Evolutionary conservation across 53 echinoderm and acorn worm genomes (phyloP), one percentile per base, ranked within the genome.

Genomic region (Astropecten irregularis): DNA sequence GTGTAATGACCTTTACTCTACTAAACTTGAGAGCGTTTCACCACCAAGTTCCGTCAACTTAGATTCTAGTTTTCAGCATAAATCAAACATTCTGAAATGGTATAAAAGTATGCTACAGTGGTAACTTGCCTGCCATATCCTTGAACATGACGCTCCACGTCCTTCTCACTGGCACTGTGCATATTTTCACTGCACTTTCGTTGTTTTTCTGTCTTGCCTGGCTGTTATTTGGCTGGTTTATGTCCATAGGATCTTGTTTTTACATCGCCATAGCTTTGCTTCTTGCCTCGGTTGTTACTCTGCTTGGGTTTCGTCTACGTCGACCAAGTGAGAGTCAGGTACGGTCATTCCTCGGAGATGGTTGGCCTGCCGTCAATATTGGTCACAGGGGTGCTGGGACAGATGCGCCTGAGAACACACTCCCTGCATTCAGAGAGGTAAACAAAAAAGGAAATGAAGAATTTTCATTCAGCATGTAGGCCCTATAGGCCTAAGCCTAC

Each of bases 321-420:
- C 66, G 26, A 50, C 49, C 76, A 0, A 36, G 51, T n/a, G 20
- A 51, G 21, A 35, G 27, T 0, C 86, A 76, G 16, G 28, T 73
- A 0, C 49, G 65, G 18, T 30, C 76, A 0, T 85, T 85, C 55
- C 20, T 66, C 13, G 81, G 77, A 40, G 62, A 40, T 9, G 47
- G 63, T 16, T 72, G 76, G 53, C 79, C 79, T 1, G 30, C 40
- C 7, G 58, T 51, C 6, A 71, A 77, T 9, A 83, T 95, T 29
- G 91, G 73, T 31, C 95, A 95, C 70, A 69, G 95, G 40, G 95
- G 95, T 40, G 91, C 83, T 21, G 95, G 86, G 13, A 31, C 42
- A 1, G 95, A 95, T 26, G 92, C 88, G 6, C 95, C 95, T 9
- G 95, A 95, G 71, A 95, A 95, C 38, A 95, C 95, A 8, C 23